Conservation (phyloP, 2,888 invertebrate species). For the Leptopilina drosophilae region DNA sequence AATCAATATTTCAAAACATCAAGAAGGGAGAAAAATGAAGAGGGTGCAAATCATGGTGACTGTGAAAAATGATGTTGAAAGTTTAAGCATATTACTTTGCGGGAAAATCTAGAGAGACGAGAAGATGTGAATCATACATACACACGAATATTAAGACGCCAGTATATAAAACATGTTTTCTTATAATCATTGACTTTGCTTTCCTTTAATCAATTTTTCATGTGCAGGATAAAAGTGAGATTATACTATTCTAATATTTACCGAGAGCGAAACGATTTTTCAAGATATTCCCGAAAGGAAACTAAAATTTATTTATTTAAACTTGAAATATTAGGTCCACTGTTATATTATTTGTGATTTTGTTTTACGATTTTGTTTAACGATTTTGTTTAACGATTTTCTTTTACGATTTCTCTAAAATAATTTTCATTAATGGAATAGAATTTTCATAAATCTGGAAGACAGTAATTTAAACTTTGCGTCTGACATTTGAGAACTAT, state of each 20-base stretch:
- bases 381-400: too few relatives aligned
- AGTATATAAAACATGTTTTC: constrained; percentile 10
- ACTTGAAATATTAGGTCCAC: too few relatives aligned
- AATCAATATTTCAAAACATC: constrained; percentile 22
- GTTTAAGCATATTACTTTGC: constrained; percentile 9
- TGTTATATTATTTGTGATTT: not conserved
- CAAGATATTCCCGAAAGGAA: too few relatives aligned
- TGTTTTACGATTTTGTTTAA: not conserved
- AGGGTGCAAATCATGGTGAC: constrained; percentile 27
- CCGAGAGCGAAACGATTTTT: too few relatives aligned
- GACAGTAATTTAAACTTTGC: constrained; percentile 6
- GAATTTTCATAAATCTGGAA: not conserved
- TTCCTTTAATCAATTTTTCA: not conserved
- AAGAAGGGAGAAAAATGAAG: constrained; percentile 11
- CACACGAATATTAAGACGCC: not conserved
- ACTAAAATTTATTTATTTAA: too few relatives aligned
- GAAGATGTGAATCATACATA: constrained; percentile 8
- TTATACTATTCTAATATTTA: too few relatives aligned
- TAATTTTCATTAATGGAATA: not conserved
- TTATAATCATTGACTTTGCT: constrained; percentile 3
- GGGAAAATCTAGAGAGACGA: not conserved
- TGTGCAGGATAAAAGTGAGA: too few relatives aligned
- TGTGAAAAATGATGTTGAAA: constrained; percentile 28
- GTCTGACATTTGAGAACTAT: constrained; percentile 5
- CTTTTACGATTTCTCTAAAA: not conserved